Percentiles rank a stretch among this genome's conserved stretches.
Evolutionary conservation across 53 echinoderm and acorn worm species (phyloP).

Genomic region (Patiria pectinifera): DNA sequence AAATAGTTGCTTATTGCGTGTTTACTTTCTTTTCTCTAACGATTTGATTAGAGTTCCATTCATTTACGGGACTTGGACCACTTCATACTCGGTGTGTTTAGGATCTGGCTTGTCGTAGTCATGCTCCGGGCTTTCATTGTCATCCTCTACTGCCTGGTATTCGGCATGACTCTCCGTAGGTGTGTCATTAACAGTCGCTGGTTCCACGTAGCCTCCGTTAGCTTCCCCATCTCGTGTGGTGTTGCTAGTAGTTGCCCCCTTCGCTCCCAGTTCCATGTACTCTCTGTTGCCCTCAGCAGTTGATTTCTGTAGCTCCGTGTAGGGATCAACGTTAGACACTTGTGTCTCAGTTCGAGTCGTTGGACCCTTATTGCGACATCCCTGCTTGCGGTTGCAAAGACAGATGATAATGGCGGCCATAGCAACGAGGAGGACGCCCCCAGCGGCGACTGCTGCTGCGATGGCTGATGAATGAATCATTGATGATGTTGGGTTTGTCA

Average conservation of each 20-base stretch:
- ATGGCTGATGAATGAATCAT: background rate
- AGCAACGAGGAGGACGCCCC: background rate
- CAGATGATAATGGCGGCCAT: background rate
- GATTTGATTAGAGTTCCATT: too few relatives aligned
- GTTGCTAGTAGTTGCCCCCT: background rate
- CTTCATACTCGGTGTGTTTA: too few relatives aligned
- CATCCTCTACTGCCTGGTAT: background rate
- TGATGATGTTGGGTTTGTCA: background rate
- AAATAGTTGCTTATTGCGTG: too few relatives aligned
- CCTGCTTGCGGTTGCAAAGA: background rate
- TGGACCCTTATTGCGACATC: background rate
- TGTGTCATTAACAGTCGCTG: background rate
- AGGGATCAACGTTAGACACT: conserved; percentile 10
- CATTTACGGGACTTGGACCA: too few relatives aligned
- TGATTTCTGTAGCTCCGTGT: conserved; percentile 1
- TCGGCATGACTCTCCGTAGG: background rate
- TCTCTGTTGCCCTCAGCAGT: background rate
- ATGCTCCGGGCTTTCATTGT: background rate
- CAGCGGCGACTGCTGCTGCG: background rate
- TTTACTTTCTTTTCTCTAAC: too few relatives aligned
- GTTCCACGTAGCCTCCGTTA: background rate
- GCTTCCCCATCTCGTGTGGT: background rate
- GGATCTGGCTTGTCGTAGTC: too few relatives aligned
- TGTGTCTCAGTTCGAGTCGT: conserved; percentile 4
- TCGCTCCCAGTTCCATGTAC: conserved; percentile 18